Percentiles rank a stretch among this genome's conserved stretches.
These are phyloP conservation scores for Sesamia nonagrioides DNA, from an alignment of 1,140 invertebrate genomes.

Conservation along the genomic window DNA sequence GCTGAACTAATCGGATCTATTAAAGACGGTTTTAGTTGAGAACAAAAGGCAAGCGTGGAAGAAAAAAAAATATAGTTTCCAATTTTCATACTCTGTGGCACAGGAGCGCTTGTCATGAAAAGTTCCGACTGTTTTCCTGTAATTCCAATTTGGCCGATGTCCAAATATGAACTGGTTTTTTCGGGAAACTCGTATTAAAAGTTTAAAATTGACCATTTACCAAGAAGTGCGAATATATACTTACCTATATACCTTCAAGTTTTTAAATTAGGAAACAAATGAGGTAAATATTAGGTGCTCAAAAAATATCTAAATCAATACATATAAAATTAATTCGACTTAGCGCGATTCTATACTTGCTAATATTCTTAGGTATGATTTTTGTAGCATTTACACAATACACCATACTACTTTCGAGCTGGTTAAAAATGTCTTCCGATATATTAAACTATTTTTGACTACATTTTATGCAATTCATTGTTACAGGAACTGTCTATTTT, in stretches of 20 bases:
- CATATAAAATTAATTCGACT: too few relatives aligned
- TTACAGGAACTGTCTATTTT: too few relatives aligned
- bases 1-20: conserved; percentile 8
- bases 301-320: too few relatives aligned
- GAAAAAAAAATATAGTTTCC: conserved; percentile 12
- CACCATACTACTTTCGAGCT: too few relatives aligned
- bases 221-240: conserved; percentile 2
- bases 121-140: conserved; percentile 33
- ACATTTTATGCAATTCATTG: too few relatives aligned
- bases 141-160: conserved; percentile 35
- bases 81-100: conserved; percentile 20
- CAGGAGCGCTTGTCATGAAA: conserved; percentile 16
- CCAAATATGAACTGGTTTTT: conserved; percentile 37
- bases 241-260: conserved; percentile 16
- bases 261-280: conserved; percentile 26
- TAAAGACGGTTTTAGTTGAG: conserved; percentile 1
- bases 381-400: too few relatives aligned
- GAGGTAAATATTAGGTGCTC: too few relatives aligned
- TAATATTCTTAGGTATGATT: too few relatives aligned
- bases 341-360: too few relatives aligned
- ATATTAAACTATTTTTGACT: too few relatives aligned
- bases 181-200: conserved; percentile 43
- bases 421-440: too few relatives aligned
- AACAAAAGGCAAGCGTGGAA: not conserved
- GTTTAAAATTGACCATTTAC: conserved; percentile 28